phyloP scores from a whole-genome alignment of 2,797 vertebrate genomes.

The Bradypodion ventrale region DNA sequence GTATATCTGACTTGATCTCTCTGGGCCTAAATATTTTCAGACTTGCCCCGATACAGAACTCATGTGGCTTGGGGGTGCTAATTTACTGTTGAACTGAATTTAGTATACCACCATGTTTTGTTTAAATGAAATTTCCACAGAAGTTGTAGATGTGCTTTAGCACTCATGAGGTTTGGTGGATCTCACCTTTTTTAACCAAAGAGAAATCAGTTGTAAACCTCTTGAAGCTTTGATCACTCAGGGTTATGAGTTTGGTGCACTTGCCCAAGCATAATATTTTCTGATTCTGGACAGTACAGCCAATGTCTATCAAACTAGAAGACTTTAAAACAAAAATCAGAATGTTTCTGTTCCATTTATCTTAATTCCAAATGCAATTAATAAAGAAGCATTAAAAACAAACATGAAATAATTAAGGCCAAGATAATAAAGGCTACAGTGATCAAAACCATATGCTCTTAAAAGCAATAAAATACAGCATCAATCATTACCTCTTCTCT shows the following conservation, averaged over 20 bases:
- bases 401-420: not conserved
- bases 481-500: not conserved
- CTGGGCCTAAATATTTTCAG: conserved; percentile 39
- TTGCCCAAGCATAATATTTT: not conserved
- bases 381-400: not conserved
- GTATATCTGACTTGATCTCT: not conserved
- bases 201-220: not conserved
- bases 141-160: too few species aligned
- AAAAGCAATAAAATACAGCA: not conserved
- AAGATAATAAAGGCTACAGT: not conserved
- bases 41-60: not conserved
- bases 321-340: too few species aligned
- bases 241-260: not conserved
- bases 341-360: not conserved
- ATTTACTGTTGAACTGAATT: not conserved
- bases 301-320: not conserved
- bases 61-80: not conserved
- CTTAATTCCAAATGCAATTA: not conserved
- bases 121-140: not conserved
- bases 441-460: not conserved
- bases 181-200: not conserved
- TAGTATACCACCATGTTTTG: not conserved
- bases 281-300: not conserved
- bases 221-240: not conserved
- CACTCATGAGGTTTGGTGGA: not conserved